phyloP scores from a whole-genome alignment of 1,140 invertebrate species.

The Notospermus geniculatus region DNA sequence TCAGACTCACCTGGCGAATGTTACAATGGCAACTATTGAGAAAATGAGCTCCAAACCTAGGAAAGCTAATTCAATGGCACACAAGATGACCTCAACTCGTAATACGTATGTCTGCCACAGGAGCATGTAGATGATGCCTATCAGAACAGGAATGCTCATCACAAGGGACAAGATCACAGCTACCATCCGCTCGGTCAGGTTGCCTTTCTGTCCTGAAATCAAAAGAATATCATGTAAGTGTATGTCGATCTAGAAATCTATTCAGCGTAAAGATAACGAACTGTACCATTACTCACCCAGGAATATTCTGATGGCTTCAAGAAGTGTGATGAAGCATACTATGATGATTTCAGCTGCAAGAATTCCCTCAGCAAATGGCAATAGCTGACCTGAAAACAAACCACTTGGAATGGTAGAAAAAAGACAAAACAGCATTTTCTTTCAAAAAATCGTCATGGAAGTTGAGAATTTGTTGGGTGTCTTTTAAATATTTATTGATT shows the following conservation, averaged over 20 bases:
- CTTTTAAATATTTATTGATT: too few species aligned
- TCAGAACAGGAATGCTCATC: slow-evolving; percentile 74
- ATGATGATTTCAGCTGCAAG: slow-evolving; percentile 74
- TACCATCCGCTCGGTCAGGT: slow-evolving; percentile 75
- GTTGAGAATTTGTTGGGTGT: too few species aligned
- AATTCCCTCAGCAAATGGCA: slow-evolving; percentile 71
- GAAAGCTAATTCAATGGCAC: slow-evolving; percentile 76
- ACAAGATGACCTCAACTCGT: slow-evolving; percentile 79
- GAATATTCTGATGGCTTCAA: slow-evolving; percentile 70
- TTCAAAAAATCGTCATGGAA: too few species aligned
- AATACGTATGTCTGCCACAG: slow-evolving; percentile 86
- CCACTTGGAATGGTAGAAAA: too few species aligned
- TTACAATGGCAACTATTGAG: slow-evolving; percentile 50
- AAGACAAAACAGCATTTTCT: too few species aligned
- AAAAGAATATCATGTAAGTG: too few species aligned
- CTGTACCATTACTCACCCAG: slow-evolving; percentile 46
- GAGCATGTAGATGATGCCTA: slow-evolving; percentile 79
- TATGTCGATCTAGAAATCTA: too few species aligned
- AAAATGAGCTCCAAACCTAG: slow-evolving; percentile 67
- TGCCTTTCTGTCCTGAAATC: slow-evolving; percentile 78
- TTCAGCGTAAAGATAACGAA: too few species aligned
- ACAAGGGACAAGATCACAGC: slow-evolving; percentile 76
- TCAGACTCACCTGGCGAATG: slow-evolving; percentile 46
- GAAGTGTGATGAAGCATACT: slow-evolving; percentile 69
- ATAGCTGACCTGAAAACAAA: slow-evolving; percentile 49